These are phyloP conservation scores for Glaucomys volans DNA, from an alignment of 2,113 vertebrate species.

Conservation along the genomic window DNA sequence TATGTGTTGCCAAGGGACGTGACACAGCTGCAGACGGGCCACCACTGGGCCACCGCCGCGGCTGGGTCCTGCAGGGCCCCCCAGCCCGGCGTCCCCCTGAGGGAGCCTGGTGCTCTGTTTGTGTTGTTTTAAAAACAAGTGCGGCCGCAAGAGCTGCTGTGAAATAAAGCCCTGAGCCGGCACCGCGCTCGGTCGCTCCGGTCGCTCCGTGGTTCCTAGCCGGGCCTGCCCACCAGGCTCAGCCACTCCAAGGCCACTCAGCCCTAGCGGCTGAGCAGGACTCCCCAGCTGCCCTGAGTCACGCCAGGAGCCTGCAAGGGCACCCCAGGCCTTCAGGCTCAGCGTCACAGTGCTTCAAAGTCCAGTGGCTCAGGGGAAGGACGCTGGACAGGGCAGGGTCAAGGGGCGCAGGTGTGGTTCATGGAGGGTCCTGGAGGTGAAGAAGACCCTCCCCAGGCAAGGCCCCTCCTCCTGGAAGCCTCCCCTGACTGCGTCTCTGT, in stretches of 20 bases:
- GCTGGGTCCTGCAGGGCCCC: too few species aligned
- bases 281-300: background rate
- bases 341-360: background rate
- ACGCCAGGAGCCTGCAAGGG: background rate
- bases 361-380: background rate
- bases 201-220: background rate
- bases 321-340: background rate
- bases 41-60: fast-evolving
- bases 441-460: too few species aligned
- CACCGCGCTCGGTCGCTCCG: too few species aligned
- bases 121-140: background rate
- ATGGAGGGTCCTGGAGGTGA: background rate
- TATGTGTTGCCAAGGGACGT: fast-evolving
- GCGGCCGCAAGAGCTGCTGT: background rate
- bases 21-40: fast-evolving
- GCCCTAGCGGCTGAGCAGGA: background rate
- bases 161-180: background rate
- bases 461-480: background rate
- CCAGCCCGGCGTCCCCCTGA: fast-evolving
- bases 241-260: too few species aligned
- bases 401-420: background rate
- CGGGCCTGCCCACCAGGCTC: fast-evolving
- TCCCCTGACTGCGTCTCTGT: background rate
- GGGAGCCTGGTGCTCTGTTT: too few species aligned
- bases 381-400: background rate